A percentile compares a stretch with the other conserved stretches of the same genome.
These are phyloP conservation scores for Hydractinia symbiolongicarpus DNA, from an alignment of 30 jellyfish, hydroid and myxozoan genomes.

Conservation along the genomic window DNA sequence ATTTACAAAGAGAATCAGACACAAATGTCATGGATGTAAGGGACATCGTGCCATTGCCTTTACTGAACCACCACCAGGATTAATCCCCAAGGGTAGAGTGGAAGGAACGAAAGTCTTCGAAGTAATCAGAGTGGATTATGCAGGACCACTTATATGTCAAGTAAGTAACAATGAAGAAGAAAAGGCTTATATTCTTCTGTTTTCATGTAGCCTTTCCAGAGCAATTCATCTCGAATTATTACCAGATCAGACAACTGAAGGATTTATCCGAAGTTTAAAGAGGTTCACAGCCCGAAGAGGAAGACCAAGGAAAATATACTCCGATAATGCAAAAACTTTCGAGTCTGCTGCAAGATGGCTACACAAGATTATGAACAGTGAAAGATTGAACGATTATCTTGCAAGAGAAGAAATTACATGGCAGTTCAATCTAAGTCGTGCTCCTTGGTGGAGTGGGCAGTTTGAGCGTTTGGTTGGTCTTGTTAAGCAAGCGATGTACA, in stretches of 20 bases:
- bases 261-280: slow-evolving; percentile 43
- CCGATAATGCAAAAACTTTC: slow-evolving; percentile 53
- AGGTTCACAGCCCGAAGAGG: slow-evolving; percentile 51
- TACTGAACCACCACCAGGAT: slow-evolving; percentile 41
- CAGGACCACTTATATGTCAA: slow-evolving; percentile 45
- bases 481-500: slow-evolving; percentile 55
- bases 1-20: slow-evolving; percentile 26
- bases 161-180: slow-evolving; percentile 25
- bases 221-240: slow-evolving; percentile 50
- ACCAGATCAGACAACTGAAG: slow-evolving; percentile 34
- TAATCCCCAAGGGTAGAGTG: slow-evolving; percentile 45
- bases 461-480: slow-evolving; percentile 50
- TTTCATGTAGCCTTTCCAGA: slow-evolving; percentile 50
- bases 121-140: slow-evolving; percentile 44
- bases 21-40: slow-evolving; percentile 56
- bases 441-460: slow-evolving; percentile 81
- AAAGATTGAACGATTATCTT: slow-evolving; percentile 37
- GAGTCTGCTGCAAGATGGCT: slow-evolving; percentile 48
- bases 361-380: slow-evolving; percentile 39
- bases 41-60: slow-evolving; percentile 38
- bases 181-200: slow-evolving; percentile 55
- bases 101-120: slow-evolving; percentile 38
- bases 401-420: slow-evolving; percentile 45
- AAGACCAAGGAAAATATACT: slow-evolving; percentile 48
- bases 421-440: slow-evolving; percentile 67